Evolutionary conservation across 2,888 invertebrate species (phyloP), one percentile per base, ranked within the genome.

Genomic region (Dasysyrphus tricinctus): DNA sequence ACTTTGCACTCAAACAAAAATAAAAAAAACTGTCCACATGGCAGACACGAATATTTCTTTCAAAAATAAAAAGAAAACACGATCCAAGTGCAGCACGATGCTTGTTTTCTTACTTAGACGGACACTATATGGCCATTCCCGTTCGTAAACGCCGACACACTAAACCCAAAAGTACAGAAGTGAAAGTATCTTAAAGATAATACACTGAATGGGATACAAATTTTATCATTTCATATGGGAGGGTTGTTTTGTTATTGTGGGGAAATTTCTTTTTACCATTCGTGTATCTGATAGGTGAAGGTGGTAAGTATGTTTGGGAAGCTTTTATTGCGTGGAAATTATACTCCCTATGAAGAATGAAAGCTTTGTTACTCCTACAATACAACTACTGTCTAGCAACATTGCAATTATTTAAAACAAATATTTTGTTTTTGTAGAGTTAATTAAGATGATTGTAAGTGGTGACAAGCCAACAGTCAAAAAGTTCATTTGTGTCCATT

Each of bases 111-210:
- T 24, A 65, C 3, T 0, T 24, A 65, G 32, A 42, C 67, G 51
- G n/a, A 49, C n/a, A 44, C 24, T 49, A 5, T 51, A 24, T 49
- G 34, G 51, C 85, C 63, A 44, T 47, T 67, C 77, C 54, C 73
- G 57, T 70, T 85, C 67, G 69, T 44, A 63, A 69, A 74, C 73
- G 85, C 80, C 85, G 77, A 85, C 49, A 77, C 51, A 85, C 85
- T 85, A 37, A 81, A 81, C 77, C 56, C 56, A 74, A 74, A 77
- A 69, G 69, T 57, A 49, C 54, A 73, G 49, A 77, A 70, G 81
- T 69, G 77, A 85, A 85, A 70, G 80, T 78, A 85, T 78, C 85
- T 85, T 81, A 85, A 80, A 85, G 85, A 84, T 80, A 49, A 67
- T 37, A 80, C 75, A 59, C 42, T 63, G 19, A 47, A 51, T 69